Conservation (phyloP, 2,888 invertebrate genomes). For the Conchocele bisecta region DNA sequence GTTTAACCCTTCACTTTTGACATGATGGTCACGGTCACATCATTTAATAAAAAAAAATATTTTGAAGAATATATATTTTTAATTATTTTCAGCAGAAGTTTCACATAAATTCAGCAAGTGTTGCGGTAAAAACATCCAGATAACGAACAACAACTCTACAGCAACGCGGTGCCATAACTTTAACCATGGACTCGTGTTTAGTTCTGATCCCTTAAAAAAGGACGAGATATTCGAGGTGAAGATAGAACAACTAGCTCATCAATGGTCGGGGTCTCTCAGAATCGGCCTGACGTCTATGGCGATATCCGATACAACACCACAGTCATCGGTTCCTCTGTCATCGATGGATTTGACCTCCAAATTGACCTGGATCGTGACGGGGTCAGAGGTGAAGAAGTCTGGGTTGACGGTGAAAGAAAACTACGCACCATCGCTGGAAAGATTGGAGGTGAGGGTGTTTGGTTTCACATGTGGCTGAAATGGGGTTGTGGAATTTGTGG, state of each 20-base stretch:
- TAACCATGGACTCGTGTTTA: conserved; percentile 88
- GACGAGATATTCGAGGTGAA: conserved; percentile 91
- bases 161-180: conserved; percentile 87
- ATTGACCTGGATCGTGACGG: conserved; percentile 83
- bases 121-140: conserved; percentile 87
- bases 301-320: conserved; percentile 86
- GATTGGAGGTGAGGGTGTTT: conserved; percentile 86
- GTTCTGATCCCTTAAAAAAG: conserved; percentile 88
- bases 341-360: conserved; percentile 77
- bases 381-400: conserved; percentile 89
- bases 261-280: conserved; percentile 96
- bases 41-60: no score
- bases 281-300: conserved; percentile 92
- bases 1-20: no score
- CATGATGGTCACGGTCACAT: no score
- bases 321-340: conserved; percentile 80
- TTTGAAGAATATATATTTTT: no score
- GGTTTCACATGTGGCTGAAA: background rate
- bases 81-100: conserved; percentile 64
- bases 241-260: conserved; percentile 92
- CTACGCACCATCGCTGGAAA: conserved; percentile 90
- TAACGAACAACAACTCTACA: conserved; percentile 88
- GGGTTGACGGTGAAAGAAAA: conserved; percentile 87
- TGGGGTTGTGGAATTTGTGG: no score
- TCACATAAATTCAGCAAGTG: conserved; percentile 83